A percentile compares a stretch with the other conserved stretches of the same genome.
These are phyloP conservation scores for Crocodylus rhombifer DNA, from an alignment of 2,797 vertebrate genomes.

Conservation along the genomic window DNA sequence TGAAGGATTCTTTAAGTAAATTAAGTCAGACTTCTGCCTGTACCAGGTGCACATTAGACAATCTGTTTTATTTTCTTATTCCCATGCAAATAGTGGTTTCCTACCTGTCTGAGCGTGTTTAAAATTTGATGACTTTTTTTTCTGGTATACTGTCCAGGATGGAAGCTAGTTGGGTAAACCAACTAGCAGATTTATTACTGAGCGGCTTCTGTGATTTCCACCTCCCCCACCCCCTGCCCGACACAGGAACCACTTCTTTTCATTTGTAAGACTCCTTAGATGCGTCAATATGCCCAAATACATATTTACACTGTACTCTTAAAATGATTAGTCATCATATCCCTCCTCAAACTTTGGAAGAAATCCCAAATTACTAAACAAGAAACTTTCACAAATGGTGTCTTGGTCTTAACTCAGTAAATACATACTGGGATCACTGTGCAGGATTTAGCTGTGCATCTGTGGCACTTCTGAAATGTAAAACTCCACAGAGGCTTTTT, in stretches of 20 bases:
- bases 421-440: not conserved
- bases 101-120: conserved; percentile 31
- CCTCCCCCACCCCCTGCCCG: no score
- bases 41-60: not conserved
- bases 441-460: not conserved
- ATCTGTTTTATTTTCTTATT: not conserved
- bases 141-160: conserved; percentile 17
- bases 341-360: not conserved
- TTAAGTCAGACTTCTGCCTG: not conserved
- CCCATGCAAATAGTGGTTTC: not conserved
- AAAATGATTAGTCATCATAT: not conserved
- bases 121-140: conserved; percentile 46
- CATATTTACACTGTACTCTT: not conserved
- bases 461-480: not conserved
- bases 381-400: not conserved
- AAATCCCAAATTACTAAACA: not conserved
- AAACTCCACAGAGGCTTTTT: not conserved
- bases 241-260: not conserved
- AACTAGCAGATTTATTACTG: conserved; percentile 7
- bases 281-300: not conserved
- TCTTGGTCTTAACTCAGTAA: not conserved
- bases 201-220: conserved; percentile 9
- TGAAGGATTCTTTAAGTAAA: not conserved
- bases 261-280: conserved; percentile 10
- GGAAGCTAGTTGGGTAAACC: not conserved